Conservation (phyloP, 1,140 invertebrate species). For the Aleiodes sp. region DNA sequence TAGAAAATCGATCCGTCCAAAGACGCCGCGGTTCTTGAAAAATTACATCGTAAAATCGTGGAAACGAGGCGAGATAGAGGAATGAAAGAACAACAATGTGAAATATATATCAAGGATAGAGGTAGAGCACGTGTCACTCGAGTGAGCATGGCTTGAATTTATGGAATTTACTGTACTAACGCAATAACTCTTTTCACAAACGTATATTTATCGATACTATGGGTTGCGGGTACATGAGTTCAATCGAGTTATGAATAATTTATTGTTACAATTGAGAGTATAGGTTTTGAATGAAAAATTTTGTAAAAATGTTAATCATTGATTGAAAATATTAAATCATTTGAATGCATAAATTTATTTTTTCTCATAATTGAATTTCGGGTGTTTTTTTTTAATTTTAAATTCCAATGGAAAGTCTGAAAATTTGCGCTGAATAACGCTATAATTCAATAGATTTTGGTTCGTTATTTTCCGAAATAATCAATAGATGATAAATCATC, state of each 20-base stretch:
- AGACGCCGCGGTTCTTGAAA: not conserved
- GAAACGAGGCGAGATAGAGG: not conserved
- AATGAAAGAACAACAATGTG: not conserved
- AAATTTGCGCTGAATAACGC: too few species aligned
- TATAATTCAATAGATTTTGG: too few species aligned
- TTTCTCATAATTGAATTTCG: too few species aligned
- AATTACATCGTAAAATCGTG: not conserved
- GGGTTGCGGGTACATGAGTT: not conserved
- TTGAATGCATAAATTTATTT: too few species aligned
- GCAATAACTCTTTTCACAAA: constrained; percentile 8
- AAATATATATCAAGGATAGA: not conserved
- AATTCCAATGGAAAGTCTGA: too few species aligned
- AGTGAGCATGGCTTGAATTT: too few species aligned
- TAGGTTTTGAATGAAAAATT: not conserved
- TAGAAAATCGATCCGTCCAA: not conserved
- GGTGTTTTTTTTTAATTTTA: too few species aligned
- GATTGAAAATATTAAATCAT: too few species aligned
- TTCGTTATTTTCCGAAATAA: too few species aligned
- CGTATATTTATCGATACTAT: not conserved
- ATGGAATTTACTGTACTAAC: not conserved
- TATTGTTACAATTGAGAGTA: not conserved
- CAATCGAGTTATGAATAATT: constrained; percentile 14
- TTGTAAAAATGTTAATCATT: too few species aligned
- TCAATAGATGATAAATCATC: too few species aligned
- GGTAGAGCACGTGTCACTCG: not conserved